phyloP scores from a whole-genome alignment of 2,888 invertebrate species.

The Lithosia quadra region DNA sequence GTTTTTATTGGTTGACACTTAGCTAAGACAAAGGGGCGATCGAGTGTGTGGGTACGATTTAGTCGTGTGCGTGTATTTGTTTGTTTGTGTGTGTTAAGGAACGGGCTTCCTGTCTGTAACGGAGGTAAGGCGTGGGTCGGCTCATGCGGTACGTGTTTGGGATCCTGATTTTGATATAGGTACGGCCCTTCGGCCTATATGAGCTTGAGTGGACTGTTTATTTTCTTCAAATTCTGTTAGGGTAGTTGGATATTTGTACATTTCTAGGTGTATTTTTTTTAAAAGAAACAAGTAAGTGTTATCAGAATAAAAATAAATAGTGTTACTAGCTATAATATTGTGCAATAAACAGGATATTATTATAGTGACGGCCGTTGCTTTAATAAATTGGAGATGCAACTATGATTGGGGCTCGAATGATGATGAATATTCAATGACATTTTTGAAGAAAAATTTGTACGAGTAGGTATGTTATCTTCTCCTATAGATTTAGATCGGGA shows the following conservation, averaged over 20 bases:
- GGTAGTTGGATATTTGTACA: slow-evolving; percentile 3
- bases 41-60: slow-evolving; percentile 77
- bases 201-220: slow-evolving; percentile 73
- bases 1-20: slow-evolving; percentile 88
- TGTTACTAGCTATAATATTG: too few relatives aligned
- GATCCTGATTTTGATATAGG: slow-evolving; percentile 82
- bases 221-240: slow-evolving; percentile 53
- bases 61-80: slow-evolving; percentile 58
- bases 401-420: too few relatives aligned
- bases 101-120: slow-evolving; percentile 72
- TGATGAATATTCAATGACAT: too few relatives aligned
- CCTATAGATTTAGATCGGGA: too few relatives aligned
- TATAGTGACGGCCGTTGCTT: too few relatives aligned
- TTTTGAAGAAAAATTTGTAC: too few relatives aligned
- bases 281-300: not conserved
- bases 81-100: slow-evolving; percentile 82
- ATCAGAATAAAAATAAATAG: not conserved
- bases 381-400: too few relatives aligned
- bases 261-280: not conserved
- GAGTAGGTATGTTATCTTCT: too few relatives aligned
- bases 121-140: slow-evolving; percentile 67
- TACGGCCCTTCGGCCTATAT: slow-evolving; percentile 71
- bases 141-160: slow-evolving; percentile 73
- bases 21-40: slow-evolving; percentile 86
- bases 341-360: too few relatives aligned